A percentile compares a stretch with the other conserved stretches of the same genome.
phyloP scores from a whole-genome alignment of 2,888 invertebrate genomes.

The Choreutis nemorana region DNA sequence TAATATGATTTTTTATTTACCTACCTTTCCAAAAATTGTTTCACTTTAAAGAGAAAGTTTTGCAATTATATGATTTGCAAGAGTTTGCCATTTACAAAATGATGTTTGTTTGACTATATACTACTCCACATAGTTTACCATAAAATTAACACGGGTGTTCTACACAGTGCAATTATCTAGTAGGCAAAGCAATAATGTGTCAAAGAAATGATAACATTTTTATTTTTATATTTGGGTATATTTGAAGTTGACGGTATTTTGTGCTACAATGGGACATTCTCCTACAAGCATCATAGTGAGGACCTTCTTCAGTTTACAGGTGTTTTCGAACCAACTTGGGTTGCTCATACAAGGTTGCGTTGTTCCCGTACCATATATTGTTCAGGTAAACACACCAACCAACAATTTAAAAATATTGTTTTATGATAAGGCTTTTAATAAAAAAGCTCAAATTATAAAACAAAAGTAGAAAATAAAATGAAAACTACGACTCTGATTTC shows the following conservation, averaged over 20 bases:
- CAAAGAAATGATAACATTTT: constrained; percentile 11
- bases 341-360: constrained; percentile 20
- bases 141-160: too few relatives aligned
- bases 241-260: constrained; percentile 19
- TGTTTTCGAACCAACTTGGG: constrained; percentile 16
- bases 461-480: too few relatives aligned
- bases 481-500: too few relatives aligned
- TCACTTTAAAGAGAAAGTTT: background rate
- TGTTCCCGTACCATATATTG: constrained; percentile 30
- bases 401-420: too few relatives aligned
- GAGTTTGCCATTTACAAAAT: too few relatives aligned
- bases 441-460: too few relatives aligned
- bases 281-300: constrained; percentile 24
- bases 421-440: too few relatives aligned
- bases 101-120: too few relatives aligned
- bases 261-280: constrained; percentile 47
- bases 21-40: background rate
- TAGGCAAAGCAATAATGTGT: constrained; percentile 12
- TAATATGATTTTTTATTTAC: constrained; percentile 12
- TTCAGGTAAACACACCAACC: constrained; percentile 21
- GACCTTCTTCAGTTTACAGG: constrained; percentile 29
- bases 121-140: too few relatives aligned
- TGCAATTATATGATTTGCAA: too few relatives aligned
- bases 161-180: constrained; percentile 9
- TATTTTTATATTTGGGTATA: constrained; percentile 13